These are phyloP conservation scores for Ophioninae sp. DNA, from an alignment of 2,888 invertebrate genomes.

Conservation along the genomic window DNA sequence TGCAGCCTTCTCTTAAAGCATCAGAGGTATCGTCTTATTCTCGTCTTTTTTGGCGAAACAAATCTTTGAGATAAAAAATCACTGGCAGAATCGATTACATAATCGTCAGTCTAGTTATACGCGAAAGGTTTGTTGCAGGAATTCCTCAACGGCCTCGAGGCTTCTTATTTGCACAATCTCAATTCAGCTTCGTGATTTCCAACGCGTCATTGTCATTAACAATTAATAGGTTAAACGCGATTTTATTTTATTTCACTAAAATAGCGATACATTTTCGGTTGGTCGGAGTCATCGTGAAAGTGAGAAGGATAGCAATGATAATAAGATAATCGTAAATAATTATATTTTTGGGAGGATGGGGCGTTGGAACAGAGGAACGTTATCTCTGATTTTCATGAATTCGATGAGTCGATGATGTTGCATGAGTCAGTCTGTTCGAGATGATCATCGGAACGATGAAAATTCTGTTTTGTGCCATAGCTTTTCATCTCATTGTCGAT, in stretches of 20 bases:
- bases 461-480: conserved; percentile 56
- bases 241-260: neutral
- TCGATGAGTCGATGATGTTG: conserved; percentile 54
- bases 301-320: neutral
- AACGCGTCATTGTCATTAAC: neutral
- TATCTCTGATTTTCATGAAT: conserved; percentile 25
- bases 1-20: no score
- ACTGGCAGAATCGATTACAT: no score
- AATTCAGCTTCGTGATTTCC: neutral
- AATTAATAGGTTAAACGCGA: neutral
- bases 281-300: neutral
- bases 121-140: no score
- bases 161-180: no score
- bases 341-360: neutral
- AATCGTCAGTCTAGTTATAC: no score
- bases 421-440: conserved; percentile 57
- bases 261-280: neutral
- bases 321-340: neutral
- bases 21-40: neutral
- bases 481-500: conserved; percentile 18
- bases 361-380: conserved; percentile 5
- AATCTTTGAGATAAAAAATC: no score
- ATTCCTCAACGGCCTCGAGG: no score
- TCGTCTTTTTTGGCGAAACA: no score
- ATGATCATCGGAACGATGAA: conserved; percentile 33